These are phyloP conservation scores for Apodemus sylvaticus DNA, from an alignment of 2,113 vertebrate species.

Conservation along the genomic window DNA sequence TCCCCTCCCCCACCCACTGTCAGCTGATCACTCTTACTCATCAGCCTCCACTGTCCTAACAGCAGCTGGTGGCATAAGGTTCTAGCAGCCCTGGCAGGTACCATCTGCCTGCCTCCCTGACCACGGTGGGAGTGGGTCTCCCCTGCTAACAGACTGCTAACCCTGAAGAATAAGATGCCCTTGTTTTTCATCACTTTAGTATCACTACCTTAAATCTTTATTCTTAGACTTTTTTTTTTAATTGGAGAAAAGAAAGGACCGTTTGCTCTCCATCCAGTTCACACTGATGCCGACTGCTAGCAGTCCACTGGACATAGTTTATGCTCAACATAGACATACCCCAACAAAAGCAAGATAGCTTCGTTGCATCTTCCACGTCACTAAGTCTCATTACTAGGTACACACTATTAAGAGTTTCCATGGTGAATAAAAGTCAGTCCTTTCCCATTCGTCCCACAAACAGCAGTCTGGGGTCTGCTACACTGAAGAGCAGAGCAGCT, in stretches of 20 bases:
- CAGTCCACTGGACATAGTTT: not conserved
- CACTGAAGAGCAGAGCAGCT: constrained; percentile 82
- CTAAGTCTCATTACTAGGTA: constrained; percentile 55
- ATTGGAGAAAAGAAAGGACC: not conserved
- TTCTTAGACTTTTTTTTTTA: not conserved
- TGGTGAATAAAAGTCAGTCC: constrained; percentile 81
- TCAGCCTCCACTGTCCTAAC: too few relatives aligned
- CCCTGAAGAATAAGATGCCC: not conserved
- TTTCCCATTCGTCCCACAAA: constrained; percentile 67
- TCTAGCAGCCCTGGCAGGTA: not conserved
- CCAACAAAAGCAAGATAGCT: not conserved
- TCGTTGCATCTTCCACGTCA: not conserved
- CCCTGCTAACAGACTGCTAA: not conserved
- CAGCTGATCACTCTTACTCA: too few relatives aligned
- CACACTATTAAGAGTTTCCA: constrained; percentile 79
- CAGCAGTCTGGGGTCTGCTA: constrained; percentile 74
- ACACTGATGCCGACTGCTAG: not conserved
- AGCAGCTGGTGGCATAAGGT: not conserved
- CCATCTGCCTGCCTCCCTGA: too few relatives aligned
- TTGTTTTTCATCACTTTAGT: not conserved
- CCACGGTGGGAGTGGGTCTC: not conserved
- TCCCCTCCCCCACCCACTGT: not conserved
- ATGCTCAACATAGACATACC: constrained; percentile 1
- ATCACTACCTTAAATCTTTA: not conserved
- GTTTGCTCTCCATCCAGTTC: not conserved